phyloP scores from a whole-genome alignment of 1,140 invertebrate species.

The Dolichoris vasculosae region DNA sequence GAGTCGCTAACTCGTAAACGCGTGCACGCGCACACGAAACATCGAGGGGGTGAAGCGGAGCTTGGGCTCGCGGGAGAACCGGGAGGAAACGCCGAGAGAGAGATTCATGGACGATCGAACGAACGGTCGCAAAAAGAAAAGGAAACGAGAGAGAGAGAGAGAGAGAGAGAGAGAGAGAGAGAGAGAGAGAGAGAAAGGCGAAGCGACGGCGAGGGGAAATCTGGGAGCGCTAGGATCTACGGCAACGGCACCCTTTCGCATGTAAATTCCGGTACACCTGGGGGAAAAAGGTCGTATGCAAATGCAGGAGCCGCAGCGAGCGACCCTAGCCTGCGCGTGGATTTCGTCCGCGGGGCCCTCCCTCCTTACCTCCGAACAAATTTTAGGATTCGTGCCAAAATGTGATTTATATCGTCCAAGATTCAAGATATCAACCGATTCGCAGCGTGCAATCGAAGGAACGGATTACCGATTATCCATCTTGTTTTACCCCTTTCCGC shows the following conservation, averaged over 20 bases:
- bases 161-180: slow-evolving; percentile 49
- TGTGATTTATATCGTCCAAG: slow-evolving; percentile 55
- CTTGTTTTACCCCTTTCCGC: neutral
- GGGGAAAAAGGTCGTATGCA: slow-evolving; percentile 68
- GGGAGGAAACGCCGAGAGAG: slow-evolving; percentile 14
- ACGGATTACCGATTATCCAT: slow-evolving; percentile 51
- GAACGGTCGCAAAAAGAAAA: slow-evolving; percentile 37
- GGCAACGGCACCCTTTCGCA: slow-evolving; percentile 63
- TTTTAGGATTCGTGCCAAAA: slow-evolving; percentile 46
- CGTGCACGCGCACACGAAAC: neutral
- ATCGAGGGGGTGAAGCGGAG: neutral
- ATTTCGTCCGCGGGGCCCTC: neutral
- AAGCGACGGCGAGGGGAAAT: slow-evolving; percentile 49
- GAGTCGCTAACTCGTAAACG: slow-evolving; percentile 64
- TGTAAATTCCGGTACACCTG: slow-evolving; percentile 69
- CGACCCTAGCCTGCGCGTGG: slow-evolving; percentile 37
- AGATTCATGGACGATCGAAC: neutral
- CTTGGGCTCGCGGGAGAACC: neutral
- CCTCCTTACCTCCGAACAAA: slow-evolving; percentile 6
- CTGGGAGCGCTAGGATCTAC: slow-evolving; percentile 55
- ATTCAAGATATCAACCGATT: too few species aligned
- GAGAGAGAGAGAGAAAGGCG: neutral
- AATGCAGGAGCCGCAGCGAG: slow-evolving; percentile 57
- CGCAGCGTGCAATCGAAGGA: too few species aligned
- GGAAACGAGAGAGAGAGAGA: slow-evolving; percentile 36